Evolutionary conservation across 2,797 vertebrate species (phyloP), one percentile per base, ranked within the genome.

Genomic region (Garrulus glandarius): DNA sequence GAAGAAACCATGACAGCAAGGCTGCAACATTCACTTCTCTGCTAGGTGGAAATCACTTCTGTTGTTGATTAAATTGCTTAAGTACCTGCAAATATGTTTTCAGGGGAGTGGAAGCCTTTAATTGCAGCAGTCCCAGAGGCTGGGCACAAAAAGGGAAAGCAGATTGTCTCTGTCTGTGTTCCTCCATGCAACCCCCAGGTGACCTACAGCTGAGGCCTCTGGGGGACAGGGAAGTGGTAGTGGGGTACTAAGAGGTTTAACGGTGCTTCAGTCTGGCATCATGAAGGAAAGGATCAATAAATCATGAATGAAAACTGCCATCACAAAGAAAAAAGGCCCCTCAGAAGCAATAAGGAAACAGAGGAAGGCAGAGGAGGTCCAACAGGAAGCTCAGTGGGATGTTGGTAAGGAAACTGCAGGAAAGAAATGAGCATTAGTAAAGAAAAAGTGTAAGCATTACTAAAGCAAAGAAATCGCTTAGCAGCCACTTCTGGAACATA

Each of bases 51-150:
- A 93, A 91, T 87, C 23, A 83, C 57, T 93, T 93, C 50, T 89
- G 74, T n/a, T 90, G 80, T 85, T 92, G 67, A 96, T 93, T 89
- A 92, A 83, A 94, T 92, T 79, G 64, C 84, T 80, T 44, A 95
- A 87, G 88, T 69, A 90, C 80, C 72, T 93, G 85, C 74, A 95
- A 96, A 91, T 91, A 75, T 24, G 30, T 69, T 83, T 93, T 81
- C 69, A 74, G 61, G 56, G 59, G 50, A 79, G 76, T 75, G 67
- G 79, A 95, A 59, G 29, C 56, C 57, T 94, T 53, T 91, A 87
- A 87, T n/a, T 96, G 67, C 79, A 94, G 63, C 71, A 76, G 39
- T 63, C 29, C 56, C 21, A 80, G 55, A 83, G 65, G 53, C 14
- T 60, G 44, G n/a, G 68, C 30, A 75, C 0, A 2, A 50, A 67